Evolutionary conservation across 2,888 invertebrate species (phyloP).

Genomic region (Dermolepida albohirtum): DNA sequence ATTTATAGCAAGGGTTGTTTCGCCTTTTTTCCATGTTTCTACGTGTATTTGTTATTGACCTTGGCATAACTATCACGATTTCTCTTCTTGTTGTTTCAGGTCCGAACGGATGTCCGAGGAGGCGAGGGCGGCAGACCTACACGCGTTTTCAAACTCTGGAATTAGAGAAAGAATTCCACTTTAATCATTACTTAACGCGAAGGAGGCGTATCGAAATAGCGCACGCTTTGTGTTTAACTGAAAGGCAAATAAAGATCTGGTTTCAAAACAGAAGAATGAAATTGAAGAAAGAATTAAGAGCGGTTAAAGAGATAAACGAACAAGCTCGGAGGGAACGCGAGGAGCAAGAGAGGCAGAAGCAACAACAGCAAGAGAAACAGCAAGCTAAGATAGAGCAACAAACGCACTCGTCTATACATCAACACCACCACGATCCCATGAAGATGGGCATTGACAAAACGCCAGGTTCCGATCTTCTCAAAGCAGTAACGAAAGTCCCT

Average conservation of each 20-base stretch:
- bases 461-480: slow-evolving; percentile 77
- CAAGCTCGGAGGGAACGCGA: slow-evolving; percentile 91
- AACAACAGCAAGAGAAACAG: slow-evolving; percentile 89
- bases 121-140: slow-evolving; percentile 96
- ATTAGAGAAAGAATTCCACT: slow-evolving; percentile 98
- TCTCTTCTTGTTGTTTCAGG: slow-evolving; percentile 74
- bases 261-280: slow-evolving; percentile 98
- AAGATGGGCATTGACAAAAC: slow-evolving; percentile 79
- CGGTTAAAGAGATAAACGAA: slow-evolving; percentile 95
- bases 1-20: slow-evolving; percentile 41
- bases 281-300: slow-evolving; percentile 93
- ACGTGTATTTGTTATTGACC: slow-evolving; percentile 11
- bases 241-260: slow-evolving; percentile 97
- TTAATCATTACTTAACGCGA: slow-evolving; percentile 96
- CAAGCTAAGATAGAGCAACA: slow-evolving; percentile 82
- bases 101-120: slow-evolving; percentile 94
- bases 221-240: slow-evolving; percentile 94
- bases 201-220: slow-evolving; percentile 97
- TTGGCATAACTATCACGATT: slow-evolving; percentile 38
- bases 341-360: slow-evolving; percentile 91
- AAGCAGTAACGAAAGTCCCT: slow-evolving; percentile 81
- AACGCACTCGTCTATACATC: slow-evolving; percentile 72
- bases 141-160: slow-evolving; percentile 98
- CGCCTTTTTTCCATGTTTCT: slow-evolving; percentile 18
- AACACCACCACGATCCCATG: slow-evolving; percentile 80